A percentile compares a stretch with the other conserved stretches of the same genome.
Evolutionary conservation across 2,113 vertebrate species (phyloP).

Genomic region (Pituophis catenifer): DNA sequence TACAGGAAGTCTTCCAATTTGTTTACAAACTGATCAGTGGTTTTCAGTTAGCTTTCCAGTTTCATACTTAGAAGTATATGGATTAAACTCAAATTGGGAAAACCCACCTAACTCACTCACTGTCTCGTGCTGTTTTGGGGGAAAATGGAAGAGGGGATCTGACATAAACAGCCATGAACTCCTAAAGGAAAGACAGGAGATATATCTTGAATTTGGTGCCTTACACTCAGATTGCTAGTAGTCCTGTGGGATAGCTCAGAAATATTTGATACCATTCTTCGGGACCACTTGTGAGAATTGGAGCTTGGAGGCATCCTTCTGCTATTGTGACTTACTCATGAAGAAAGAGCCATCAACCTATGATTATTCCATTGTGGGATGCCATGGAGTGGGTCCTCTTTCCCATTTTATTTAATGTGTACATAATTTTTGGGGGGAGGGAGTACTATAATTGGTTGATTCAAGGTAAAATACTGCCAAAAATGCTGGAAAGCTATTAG

Average conservation of each 20-base stretch:
- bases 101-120: neutral
- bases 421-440: neutral
- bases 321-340: neutral
- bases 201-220: neutral
- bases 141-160: neutral
- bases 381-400: neutral
- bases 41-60: neutral
- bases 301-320: neutral
- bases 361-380: neutral
- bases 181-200: neutral
- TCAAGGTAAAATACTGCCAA: neutral
- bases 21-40: neutral
- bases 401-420: neutral
- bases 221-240: neutral
- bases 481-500: neutral
- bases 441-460: neutral
- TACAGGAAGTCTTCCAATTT: conserved; percentile 4
- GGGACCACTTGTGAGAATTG: neutral
- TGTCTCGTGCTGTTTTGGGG: neutral
- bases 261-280: neutral
- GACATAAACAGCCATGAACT: neutral
- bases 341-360: neutral
- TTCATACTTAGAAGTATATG: neutral
- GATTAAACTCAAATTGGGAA: neutral
- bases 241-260: neutral